Conservation (phyloP, 2,888 invertebrate species). For the Cybosia mesomella region DNA sequence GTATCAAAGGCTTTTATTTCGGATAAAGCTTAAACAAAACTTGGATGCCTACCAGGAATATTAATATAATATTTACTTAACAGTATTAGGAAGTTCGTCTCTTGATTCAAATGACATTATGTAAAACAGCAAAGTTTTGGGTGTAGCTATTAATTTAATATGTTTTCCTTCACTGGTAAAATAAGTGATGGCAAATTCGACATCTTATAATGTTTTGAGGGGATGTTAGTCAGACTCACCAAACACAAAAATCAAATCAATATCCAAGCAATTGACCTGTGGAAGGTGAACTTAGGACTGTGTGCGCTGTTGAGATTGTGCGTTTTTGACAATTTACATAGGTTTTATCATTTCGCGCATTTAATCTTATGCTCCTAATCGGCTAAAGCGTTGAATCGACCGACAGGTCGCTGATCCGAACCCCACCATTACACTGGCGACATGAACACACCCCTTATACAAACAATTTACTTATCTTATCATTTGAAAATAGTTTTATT, state of each 20-base stretch:
- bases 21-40: background rate
- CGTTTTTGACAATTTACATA: background rate
- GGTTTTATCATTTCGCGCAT: too few relatives aligned
- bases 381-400: background rate
- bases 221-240: background rate
- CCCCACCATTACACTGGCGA: too few relatives aligned
- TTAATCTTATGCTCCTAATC: too few relatives aligned
- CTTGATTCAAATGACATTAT: background rate
- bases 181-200: background rate
- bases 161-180: background rate
- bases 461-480: too few relatives aligned
- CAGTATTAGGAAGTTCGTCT: background rate
- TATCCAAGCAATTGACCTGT: too few relatives aligned
- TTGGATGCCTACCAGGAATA: background rate
- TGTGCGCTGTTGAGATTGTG: background rate
- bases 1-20: background rate
- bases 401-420: too few relatives aligned
- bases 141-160: background rate
- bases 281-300: background rate
- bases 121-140: background rate
- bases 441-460: too few relatives aligned
- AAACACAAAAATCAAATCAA: too few relatives aligned
- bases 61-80: conserved; percentile 4
- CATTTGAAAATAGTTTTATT: too few relatives aligned
- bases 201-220: background rate